Evolutionary conservation across 2,797 vertebrate species (phyloP).

Genomic region (Perdix hodgsoniae): DNA sequence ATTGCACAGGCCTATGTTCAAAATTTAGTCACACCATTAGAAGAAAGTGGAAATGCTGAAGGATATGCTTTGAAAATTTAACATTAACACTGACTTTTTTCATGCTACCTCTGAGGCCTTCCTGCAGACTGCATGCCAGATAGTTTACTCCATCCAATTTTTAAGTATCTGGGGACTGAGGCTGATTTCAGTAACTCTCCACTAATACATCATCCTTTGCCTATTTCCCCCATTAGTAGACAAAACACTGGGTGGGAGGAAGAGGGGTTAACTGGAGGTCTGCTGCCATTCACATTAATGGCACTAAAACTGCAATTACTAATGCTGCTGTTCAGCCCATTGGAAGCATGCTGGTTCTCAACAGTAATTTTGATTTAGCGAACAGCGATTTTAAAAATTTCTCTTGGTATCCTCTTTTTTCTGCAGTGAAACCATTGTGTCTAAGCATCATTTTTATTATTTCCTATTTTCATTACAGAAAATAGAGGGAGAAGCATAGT

Average conservation of each 20-base stretch:
- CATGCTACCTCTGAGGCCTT: not conserved
- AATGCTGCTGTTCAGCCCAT: not conserved
- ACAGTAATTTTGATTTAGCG: not conserved
- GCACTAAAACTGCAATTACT: not conserved
- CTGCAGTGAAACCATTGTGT: not conserved
- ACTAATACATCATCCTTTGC: not conserved
- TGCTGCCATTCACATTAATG: not conserved
- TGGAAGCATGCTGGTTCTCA: not conserved
- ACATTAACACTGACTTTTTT: not conserved
- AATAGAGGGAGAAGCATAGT: not conserved
- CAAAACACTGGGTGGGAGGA: not conserved
- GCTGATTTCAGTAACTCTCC: not conserved
- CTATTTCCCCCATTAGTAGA: not conserved
- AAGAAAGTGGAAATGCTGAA: conserved; percentile 6
- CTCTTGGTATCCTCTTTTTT: not conserved
- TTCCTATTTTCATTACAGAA: not conserved
- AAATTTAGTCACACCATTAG: not conserved
- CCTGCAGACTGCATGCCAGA: not conserved
- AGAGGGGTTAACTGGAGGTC: not conserved
- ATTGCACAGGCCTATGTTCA: not conserved
- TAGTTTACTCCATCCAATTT: not conserved
- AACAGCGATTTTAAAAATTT: conserved; percentile 2
- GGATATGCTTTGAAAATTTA: not conserved
- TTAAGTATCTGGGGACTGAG: not conserved
- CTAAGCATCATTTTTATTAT: not conserved